Conservation (phyloP, 2,888 invertebrate genomes). For the Eumerus sabulonum region DNA sequence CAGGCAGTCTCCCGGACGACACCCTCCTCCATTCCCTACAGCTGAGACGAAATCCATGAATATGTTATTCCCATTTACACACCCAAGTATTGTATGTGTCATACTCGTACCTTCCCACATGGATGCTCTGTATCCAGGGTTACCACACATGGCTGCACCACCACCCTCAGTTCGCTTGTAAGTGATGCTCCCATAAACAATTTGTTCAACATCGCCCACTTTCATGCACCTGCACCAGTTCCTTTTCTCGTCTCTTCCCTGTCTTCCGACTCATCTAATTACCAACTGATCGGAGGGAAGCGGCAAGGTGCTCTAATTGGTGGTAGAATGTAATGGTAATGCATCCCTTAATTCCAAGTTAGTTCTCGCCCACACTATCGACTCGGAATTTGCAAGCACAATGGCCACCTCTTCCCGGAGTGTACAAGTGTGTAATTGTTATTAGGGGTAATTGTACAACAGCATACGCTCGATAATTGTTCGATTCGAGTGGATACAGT, state of each 20-base stretch:
- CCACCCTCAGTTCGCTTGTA: not conserved
- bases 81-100: not conserved
- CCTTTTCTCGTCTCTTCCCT: too few species aligned
- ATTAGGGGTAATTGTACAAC: conserved; percentile 36
- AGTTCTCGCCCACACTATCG: not conserved
- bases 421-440: conserved; percentile 32
- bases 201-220: conserved; percentile 8
- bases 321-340: conserved; percentile 20
- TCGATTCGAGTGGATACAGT: conserved; percentile 22
- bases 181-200: conserved; percentile 19
- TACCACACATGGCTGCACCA: not conserved
- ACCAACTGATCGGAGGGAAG: not conserved
- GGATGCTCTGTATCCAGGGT: too few species aligned
- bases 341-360: conserved; percentile 23
- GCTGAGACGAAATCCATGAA: conserved; percentile 7
- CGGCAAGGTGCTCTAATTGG: conserved; percentile 2
- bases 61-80: conserved; percentile 10
- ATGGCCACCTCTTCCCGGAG: conserved; percentile 1
- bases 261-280: too few species aligned
- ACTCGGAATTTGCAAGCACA: not conserved
- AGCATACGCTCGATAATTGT: conserved; percentile 34
- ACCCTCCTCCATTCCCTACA: not conserved
- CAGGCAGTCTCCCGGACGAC: conserved; percentile 6
- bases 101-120: not conserved
- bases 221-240: too few species aligned